Evolutionary conservation across 2,797 vertebrate genomes (phyloP).

Genomic region (Tachyglossus aculeatus): DNA sequence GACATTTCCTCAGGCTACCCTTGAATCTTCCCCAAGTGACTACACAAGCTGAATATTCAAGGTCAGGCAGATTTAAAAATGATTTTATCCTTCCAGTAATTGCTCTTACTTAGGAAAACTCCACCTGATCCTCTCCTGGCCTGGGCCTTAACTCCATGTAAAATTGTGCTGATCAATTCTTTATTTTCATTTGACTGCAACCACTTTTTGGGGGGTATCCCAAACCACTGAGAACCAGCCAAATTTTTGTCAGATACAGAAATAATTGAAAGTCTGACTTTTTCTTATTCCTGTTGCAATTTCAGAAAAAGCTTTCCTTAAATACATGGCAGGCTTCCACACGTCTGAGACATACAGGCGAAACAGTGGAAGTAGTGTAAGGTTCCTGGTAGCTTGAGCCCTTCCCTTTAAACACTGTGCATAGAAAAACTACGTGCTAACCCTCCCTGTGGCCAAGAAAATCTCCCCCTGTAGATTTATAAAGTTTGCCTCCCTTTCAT

Average conservation of each 20-base stretch:
- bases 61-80: too few relatives aligned
- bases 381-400: slow-evolving; percentile 47
- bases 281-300: neutral
- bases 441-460: slow-evolving; percentile 41
- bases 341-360: too few relatives aligned
- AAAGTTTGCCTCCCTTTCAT: slow-evolving; percentile 49
- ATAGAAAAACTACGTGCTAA: slow-evolving; percentile 49
- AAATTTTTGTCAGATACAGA: slow-evolving; percentile 26
- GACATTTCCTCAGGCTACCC: too few relatives aligned
- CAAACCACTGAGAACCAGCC: neutral
- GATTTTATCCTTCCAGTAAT: fast-evolving
- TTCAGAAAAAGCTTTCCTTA: slow-evolving; percentile 24
- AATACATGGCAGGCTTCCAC: neutral
- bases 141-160: neutral
- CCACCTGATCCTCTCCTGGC: fast-evolving
- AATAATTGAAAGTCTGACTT: neutral
- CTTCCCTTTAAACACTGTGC: slow-evolving; percentile 49
- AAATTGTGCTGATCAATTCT: fast-evolving
- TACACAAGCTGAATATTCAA: too few relatives aligned
- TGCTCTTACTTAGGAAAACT: fast-evolving
- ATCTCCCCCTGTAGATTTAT: slow-evolving; percentile 48
- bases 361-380: slow-evolving; percentile 18
- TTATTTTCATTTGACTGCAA: neutral
- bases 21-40: too few relatives aligned
- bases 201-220: neutral